Percentiles rank a stretch among this genome's conserved stretches.
phyloP scores from a whole-genome alignment of 2,797 vertebrate genomes.

The Hippoglossus hippoglossus region DNA sequence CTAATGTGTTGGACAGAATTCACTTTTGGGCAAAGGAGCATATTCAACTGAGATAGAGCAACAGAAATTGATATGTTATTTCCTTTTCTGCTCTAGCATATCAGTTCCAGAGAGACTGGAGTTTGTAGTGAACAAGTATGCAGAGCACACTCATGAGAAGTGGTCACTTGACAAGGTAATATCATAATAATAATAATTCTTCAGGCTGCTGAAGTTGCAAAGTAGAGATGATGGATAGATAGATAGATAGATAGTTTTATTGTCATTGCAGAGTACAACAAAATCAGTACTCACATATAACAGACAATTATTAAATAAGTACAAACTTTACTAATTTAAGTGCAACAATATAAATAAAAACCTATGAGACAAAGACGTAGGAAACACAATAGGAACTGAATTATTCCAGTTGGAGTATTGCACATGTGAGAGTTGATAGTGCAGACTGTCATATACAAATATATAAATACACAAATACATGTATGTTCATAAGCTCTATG shows the following conservation, averaged over 20 bases:
- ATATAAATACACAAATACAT: too few relatives aligned
- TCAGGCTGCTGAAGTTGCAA: slow-evolving; percentile 8
- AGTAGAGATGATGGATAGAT: slow-evolving; percentile 5
- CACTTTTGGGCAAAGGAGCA: neutral
- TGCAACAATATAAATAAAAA: too few relatives aligned
- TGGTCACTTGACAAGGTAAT: slow-evolving; percentile 98
- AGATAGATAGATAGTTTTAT: too few relatives aligned
- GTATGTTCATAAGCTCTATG: neutral
- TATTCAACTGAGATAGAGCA: neutral
- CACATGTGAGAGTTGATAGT: too few relatives aligned
- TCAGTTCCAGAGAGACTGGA: slow-evolving; percentile 92
- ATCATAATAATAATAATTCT: slow-evolving; percentile 11
- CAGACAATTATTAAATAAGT: too few relatives aligned
- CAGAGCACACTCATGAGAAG: slow-evolving; percentile 95
- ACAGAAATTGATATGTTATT: slow-evolving; percentile 9
- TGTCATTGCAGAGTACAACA: too few relatives aligned
- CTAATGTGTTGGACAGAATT: neutral
- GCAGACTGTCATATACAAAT: too few relatives aligned
- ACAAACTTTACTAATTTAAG: too few relatives aligned
- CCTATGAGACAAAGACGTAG: too few relatives aligned
- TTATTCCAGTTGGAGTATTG: too few relatives aligned
- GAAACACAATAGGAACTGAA: too few relatives aligned
- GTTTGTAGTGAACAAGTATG: slow-evolving; percentile 94
- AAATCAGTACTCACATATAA: too few relatives aligned
- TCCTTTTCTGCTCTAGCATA: slow-evolving; percentile 78